Percentiles rank a stretch among this genome's conserved stretches.
Evolutionary conservation across 2,888 invertebrate genomes (phyloP).

Genomic region (Metallyticus violacea): DNA sequence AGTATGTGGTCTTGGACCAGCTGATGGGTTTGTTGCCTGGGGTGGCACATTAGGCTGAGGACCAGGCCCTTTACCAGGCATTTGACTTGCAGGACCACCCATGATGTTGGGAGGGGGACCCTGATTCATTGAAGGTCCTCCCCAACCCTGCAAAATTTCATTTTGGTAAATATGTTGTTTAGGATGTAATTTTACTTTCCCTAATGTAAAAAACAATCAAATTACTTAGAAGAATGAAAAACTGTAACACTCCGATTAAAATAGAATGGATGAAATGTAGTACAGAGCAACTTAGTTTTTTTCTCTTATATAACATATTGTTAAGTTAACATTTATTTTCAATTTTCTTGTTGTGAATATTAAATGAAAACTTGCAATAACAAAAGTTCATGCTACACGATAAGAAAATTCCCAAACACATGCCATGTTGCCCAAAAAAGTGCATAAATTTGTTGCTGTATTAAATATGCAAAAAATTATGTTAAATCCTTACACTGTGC

Average conservation of each 20-base stretch:
- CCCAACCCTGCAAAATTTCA: conserved; percentile 37
- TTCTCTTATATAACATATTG: no score
- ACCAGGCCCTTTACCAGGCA: conserved; percentile 25
- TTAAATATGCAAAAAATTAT: no score
- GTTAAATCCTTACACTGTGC: no score
- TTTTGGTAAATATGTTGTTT: not conserved
- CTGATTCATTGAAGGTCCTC: conserved; percentile 38
- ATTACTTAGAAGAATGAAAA: not conserved
- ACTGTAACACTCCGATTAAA: not conserved
- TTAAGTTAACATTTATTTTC: no score
- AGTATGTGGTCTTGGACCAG: conserved; percentile 49
- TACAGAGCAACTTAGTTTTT: no score
- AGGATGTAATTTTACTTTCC: not conserved
- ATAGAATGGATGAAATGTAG: no score
- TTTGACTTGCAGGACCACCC: conserved; percentile 32
- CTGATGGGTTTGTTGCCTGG: conserved; percentile 33
- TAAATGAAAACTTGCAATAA: no score
- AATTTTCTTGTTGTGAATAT: no score
- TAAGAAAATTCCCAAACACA: no score
- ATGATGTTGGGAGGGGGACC: conserved; percentile 37
- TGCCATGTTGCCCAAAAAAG: no score
- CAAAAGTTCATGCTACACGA: no score
- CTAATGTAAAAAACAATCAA: not conserved
- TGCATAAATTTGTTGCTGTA: no score
- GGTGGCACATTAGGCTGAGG: conserved; percentile 28